These are phyloP conservation scores for Pogona vitticeps DNA, from an alignment of 2,113 vertebrate species.

Conservation along the genomic window DNA sequence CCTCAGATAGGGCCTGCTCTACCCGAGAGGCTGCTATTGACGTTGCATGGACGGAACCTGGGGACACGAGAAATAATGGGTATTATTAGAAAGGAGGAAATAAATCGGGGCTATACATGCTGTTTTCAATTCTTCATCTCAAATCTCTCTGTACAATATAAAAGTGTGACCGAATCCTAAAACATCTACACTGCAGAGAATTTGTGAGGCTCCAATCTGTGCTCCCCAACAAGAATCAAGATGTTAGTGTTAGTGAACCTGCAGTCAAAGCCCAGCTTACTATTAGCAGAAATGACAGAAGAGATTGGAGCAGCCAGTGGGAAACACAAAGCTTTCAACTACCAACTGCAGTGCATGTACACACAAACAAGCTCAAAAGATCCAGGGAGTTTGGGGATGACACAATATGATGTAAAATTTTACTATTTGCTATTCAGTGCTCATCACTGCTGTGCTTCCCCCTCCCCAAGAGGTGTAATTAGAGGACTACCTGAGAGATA, in stretches of 20 bases:
- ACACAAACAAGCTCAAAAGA: neutral
- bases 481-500: slow-evolving; percentile 39
- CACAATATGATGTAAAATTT: neutral
- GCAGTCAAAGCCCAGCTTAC: neutral
- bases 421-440: slow-evolving; percentile 20
- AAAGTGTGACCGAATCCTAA: neutral
- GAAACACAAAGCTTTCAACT: slow-evolving; percentile 22
- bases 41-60: slow-evolving; percentile 95
- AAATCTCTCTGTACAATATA: slow-evolving; percentile 18
- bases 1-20: slow-evolving; percentile 96
- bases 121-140: neutral
- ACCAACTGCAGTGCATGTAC: neutral
- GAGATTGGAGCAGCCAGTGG: slow-evolving; percentile 7
- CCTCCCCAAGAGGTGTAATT: slow-evolving; percentile 19
- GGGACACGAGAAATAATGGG: slow-evolving; percentile 9
- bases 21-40: slow-evolving; percentile 97
- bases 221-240: neutral
- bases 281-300: neutral
- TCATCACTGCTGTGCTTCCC: slow-evolving; percentile 26
- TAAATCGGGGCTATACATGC: neutral
- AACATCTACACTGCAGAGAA: neutral
- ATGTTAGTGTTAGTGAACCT: slow-evolving; percentile 12
- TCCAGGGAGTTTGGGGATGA: slow-evolving; percentile 13
- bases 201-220: neutral
- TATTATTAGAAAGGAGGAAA: slow-evolving; percentile 24